Evolutionary conservation across 2,888 invertebrate genomes (phyloP).

Genomic region (Mesodorylaimus sp.): DNA sequence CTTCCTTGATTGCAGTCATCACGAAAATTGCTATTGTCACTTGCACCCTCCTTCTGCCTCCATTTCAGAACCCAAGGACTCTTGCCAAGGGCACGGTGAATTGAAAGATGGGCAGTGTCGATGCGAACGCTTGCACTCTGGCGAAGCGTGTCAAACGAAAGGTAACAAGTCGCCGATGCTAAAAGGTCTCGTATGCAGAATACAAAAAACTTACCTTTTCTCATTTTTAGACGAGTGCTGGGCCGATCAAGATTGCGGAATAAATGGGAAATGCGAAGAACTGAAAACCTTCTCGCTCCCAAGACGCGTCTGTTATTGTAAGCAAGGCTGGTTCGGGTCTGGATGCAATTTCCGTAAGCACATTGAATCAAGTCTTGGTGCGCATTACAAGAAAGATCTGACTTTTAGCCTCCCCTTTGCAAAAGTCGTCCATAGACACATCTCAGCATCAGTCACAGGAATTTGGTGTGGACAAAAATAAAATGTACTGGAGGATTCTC

Average conservation of each 20-base stretch:
- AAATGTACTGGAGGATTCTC: neutral
- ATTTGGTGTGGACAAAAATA: neutral
- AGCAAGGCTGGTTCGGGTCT: constrained; percentile 68
- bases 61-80: constrained; percentile 46
- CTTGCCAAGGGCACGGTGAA: constrained; percentile 59
- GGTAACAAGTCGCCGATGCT: no score
- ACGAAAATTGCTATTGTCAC: no score
- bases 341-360: constrained; percentile 48
- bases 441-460: neutral
- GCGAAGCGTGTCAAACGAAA: constrained; percentile 57
- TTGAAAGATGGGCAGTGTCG: constrained; percentile 24
- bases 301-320: constrained; percentile 67
- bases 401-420: neutral
- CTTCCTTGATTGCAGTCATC: neutral
- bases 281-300: constrained; percentile 61
- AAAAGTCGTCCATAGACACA: neutral
- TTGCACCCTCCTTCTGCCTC: constrained; percentile 4
- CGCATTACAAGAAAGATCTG: neutral
- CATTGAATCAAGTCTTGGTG: neutral
- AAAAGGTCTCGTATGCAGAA: no score
- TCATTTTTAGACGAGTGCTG: constrained; percentile 57
- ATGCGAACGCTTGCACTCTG: constrained; percentile 46
- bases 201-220: no score
- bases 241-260: constrained; percentile 63
- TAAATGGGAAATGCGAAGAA: constrained; percentile 60